phyloP scores from a whole-genome alignment of 1,140 invertebrate genomes.

The Trichonephila clavipes region DNA sequence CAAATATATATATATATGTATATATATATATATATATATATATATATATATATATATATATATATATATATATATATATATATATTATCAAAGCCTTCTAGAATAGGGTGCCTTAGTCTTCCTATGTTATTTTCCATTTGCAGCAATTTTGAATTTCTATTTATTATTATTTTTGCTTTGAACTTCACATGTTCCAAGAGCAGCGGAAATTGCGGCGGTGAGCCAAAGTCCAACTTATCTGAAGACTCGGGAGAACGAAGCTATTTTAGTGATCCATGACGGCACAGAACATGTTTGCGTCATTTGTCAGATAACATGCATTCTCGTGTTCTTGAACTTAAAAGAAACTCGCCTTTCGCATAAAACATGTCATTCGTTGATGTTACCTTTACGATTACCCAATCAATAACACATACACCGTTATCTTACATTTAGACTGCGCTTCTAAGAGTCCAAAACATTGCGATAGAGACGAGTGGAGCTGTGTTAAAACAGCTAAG shows the following conservation, averaged over 20 bases:
- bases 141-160: too few species aligned
- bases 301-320: not conserved
- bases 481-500: too few species aligned
- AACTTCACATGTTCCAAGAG: not conserved
- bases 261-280: slow-evolving; percentile 17
- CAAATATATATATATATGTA: too few species aligned
- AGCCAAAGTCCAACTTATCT: not conserved
- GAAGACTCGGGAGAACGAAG: not conserved
- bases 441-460: not conserved
- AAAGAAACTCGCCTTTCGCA: slow-evolving; percentile 7
- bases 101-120: too few species aligned
- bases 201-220: not conserved
- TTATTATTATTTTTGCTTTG: too few species aligned
- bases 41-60: too few species aligned
- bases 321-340: slow-evolving; percentile 19
- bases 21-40: too few species aligned
- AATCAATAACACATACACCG: not conserved
- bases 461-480: too few species aligned
- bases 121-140: too few species aligned
- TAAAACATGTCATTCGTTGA: not conserved
- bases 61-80: too few species aligned
- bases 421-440: not conserved
- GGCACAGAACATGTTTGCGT: not conserved
- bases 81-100: too few species aligned
- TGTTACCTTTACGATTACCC: not conserved